These are phyloP conservation scores for Holothuria leucospilota DNA, from an alignment of 53 echinoderm and acorn worm species.

Conservation along the genomic window DNA sequence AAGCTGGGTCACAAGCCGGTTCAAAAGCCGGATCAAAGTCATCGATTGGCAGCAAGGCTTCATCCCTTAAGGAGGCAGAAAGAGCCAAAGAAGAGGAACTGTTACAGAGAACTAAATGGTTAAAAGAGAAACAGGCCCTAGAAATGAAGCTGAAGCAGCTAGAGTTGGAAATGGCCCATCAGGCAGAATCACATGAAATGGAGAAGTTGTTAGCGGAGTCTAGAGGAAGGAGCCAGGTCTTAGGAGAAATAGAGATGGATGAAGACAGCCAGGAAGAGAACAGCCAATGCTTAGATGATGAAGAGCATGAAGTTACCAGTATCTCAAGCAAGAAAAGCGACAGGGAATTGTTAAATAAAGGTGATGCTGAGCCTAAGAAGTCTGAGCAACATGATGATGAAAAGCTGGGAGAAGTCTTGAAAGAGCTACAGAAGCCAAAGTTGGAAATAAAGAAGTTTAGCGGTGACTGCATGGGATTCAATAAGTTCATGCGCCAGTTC, in stretches of 20 bases:
- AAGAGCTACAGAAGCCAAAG: constrained; percentile 50
- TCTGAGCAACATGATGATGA: constrained; percentile 32
- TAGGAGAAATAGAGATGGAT: neutral
- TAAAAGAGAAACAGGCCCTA: neutral
- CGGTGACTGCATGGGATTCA: constrained; percentile 53
- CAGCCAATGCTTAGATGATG: neutral
- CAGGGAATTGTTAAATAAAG: neutral
- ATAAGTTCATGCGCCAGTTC: constrained; percentile 69
- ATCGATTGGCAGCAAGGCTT: constrained; percentile 2
- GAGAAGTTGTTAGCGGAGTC: neutral
- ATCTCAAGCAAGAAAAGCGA: neutral
- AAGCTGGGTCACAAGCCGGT: neutral
- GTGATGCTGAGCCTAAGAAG: no score
- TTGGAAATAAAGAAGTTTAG: constrained; percentile 62
- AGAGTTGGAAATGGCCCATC: constrained; percentile 10
- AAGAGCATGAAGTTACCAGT: neutral
- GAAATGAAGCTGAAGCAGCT: constrained; percentile 16
- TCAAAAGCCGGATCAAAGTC: constrained; percentile 11
- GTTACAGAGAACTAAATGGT: no score
- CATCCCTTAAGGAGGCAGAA: neutral
- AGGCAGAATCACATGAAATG: constrained; percentile 8
- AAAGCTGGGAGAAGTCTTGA: constrained; percentile 29
- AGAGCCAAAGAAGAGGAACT: neutral
- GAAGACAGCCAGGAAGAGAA: neutral
- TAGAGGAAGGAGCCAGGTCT: neutral